Percentiles rank a stretch among this genome's conserved stretches.
phyloP scores from a whole-genome alignment of 2,113 vertebrate species.

The Struthio camelus region DNA sequence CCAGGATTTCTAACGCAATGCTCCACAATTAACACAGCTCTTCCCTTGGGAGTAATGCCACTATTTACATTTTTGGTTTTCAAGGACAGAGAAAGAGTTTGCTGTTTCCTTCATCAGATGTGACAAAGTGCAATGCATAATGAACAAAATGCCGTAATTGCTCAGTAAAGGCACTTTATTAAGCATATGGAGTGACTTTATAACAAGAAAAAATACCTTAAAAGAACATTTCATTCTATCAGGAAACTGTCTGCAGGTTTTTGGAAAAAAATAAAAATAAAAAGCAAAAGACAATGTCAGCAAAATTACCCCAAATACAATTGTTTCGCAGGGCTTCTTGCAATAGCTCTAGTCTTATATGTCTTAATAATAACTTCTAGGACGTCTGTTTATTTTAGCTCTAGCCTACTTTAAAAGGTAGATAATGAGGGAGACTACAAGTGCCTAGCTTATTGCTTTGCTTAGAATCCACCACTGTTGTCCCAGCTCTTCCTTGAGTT shows the following conservation, averaged over 20 bases:
- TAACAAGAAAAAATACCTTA: not conserved
- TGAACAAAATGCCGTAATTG: constrained; percentile 75
- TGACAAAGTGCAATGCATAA: constrained; percentile 73
- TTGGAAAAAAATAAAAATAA: constrained; percentile 57
- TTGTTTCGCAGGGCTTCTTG: constrained; percentile 53
- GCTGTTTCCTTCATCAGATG: constrained; percentile 60
- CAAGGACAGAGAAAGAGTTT: constrained; percentile 47
- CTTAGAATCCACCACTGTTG: constrained; percentile 72
- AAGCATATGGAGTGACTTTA: constrained; percentile 65
- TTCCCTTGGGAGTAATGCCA: constrained; percentile 36
- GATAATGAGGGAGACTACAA: constrained; percentile 73
- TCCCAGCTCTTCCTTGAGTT: constrained; percentile 70
- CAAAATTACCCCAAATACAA: not conserved
- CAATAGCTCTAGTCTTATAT: constrained; percentile 10
- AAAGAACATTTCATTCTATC: constrained; percentile 59
- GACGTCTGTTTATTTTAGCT: constrained; percentile 71
- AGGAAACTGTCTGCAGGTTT: constrained; percentile 44
- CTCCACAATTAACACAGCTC: constrained; percentile 58
- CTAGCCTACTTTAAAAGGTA: constrained; percentile 71
- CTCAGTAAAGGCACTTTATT: constrained; percentile 75
- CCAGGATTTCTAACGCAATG: constrained; percentile 47
- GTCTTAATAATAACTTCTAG: constrained; percentile 71
- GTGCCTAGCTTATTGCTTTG: constrained; percentile 70
- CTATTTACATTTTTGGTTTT: constrained; percentile 72
- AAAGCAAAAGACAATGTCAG: not conserved